Conservation (phyloP, 2,797 vertebrate genomes). For the Jordanella pulchra region DNA sequence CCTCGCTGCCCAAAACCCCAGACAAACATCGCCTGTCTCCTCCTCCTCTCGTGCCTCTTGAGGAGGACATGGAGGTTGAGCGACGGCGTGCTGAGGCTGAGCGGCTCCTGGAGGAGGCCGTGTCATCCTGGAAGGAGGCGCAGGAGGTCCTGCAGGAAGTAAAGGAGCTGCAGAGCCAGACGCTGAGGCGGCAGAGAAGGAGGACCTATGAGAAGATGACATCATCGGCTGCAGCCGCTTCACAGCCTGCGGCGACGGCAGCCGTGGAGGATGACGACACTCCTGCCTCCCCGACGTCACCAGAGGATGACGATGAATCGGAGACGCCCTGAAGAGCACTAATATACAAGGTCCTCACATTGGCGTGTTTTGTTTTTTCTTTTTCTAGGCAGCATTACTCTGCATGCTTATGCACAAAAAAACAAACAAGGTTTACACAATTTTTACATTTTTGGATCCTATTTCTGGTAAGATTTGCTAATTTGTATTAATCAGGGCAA, state of each 20-base stretch:
- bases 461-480: constrained; percentile 17
- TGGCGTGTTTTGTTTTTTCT: neutral
- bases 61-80: constrained; percentile 75
- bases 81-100: constrained; percentile 85
- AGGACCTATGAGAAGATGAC: constrained; percentile 65
- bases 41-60: constrained; percentile 15
- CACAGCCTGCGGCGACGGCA: neutral
- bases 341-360: neutral
- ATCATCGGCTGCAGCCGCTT: constrained; percentile 33
- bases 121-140: constrained; percentile 92
- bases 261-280: constrained; percentile 64
- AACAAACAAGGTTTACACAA: constrained; percentile 2
- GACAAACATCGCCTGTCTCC: constrained; percentile 25
- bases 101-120: constrained; percentile 89
- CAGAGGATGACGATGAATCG: constrained; percentile 65
- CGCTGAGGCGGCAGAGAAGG: constrained; percentile 81
- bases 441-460: constrained; percentile 19
- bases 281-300: constrained; percentile 49
- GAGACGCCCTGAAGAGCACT: constrained; percentile 75
- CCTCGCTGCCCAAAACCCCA: constrained; percentile 30
- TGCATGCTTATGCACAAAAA: constrained; percentile 11
- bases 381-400: constrained; percentile 1
- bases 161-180: constrained; percentile 90
- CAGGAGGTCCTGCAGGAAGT: constrained; percentile 92
- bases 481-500: constrained; percentile 13